phyloP scores from a whole-genome alignment of 2,888 invertebrate species.

The Bimastos eiseni region DNA sequence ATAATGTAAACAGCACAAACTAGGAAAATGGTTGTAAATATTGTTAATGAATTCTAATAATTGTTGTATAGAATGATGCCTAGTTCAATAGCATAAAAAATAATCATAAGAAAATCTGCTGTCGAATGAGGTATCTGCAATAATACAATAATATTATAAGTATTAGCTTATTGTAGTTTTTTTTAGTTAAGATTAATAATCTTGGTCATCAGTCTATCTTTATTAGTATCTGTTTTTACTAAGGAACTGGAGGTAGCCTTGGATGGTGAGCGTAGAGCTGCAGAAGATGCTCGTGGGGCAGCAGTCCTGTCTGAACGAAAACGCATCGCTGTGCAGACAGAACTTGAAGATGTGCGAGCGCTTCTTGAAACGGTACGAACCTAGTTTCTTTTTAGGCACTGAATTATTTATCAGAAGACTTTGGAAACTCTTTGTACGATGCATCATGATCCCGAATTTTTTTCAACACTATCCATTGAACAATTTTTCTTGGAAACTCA shows the following conservation, averaged over 20 bases:
- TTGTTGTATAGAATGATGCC: too few relatives aligned
- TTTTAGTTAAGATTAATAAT: background rate
- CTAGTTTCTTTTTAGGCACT: background rate
- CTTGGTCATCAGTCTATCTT: slow-evolving; percentile 17
- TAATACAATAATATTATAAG: background rate
- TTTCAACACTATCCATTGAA: background rate
- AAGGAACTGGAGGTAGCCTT: slow-evolving; percentile 59
- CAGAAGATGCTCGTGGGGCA: slow-evolving; percentile 57
- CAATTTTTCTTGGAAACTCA: background rate
- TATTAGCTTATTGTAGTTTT: background rate
- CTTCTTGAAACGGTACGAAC: slow-evolving; percentile 62
- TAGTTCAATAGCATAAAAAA: too few relatives aligned
- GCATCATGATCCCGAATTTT: background rate
- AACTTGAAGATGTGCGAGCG: slow-evolving; percentile 81
- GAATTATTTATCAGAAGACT: background rate
- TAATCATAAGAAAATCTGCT: too few relatives aligned
- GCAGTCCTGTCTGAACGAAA: slow-evolving; percentile 58
- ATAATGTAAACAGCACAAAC: too few relatives aligned
- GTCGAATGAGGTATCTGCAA: too few relatives aligned
- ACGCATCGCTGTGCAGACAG: slow-evolving; percentile 76
- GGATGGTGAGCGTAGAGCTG: slow-evolving; percentile 57
- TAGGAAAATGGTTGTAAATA: too few relatives aligned
- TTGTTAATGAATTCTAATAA: too few relatives aligned
- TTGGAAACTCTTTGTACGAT: background rate
- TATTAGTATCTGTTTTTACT: background rate